Evolutionary conservation across 2,888 invertebrate genomes (phyloP), one percentile per base, ranked within the genome.

Genomic region (Ichneumoninae sp.): DNA sequence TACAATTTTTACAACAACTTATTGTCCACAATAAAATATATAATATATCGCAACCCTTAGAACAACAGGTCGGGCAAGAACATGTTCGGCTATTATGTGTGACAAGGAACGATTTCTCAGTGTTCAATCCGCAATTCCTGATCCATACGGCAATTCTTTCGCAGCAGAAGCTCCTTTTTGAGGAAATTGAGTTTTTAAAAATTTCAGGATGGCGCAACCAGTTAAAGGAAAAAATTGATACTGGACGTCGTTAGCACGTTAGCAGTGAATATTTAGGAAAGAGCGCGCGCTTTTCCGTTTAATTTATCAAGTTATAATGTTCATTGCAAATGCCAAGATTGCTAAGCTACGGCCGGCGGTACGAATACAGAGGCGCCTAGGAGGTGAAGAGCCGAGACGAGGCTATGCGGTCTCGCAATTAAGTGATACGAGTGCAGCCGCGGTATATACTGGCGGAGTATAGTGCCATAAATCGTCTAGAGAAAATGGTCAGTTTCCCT

Each of bases 331-430:
- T 47, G 44, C 16, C 44, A 47, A 13, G 44, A 19, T 54, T 54
- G 19, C n/a, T 19, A 19, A 19, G 52, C n/a, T 1, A 30, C 16
- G 26, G 13, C 60, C 22, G n/a, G 1, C 4, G 40, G 40, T 16
- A n/a, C 8, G n/a, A 26, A 40, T 63, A 54, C 16, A 57, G n/a
- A 57, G 26, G 30, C 65, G 74, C 47, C 22, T 36, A 13, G 16
- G 47, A 44, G n/a, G 69, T 19, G 65, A 70, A 73, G 71, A 50
- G 78, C 52, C 54, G 68, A 73, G 69, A 66, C 33, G 82, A 70
- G 71, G 63, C 60, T 82, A 26, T 70, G 82, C 66, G 85, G 80
- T 69, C 82, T 83, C 10, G 82, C 76, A 85, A 85, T 85, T 83
- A 85, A 73, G 76, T 52, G 73, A 52, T 76, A 66, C 66, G 68